Evolutionary conservation across 2,797 vertebrate species (phyloP).

Genomic region (Rachycentron canadum): DNA sequence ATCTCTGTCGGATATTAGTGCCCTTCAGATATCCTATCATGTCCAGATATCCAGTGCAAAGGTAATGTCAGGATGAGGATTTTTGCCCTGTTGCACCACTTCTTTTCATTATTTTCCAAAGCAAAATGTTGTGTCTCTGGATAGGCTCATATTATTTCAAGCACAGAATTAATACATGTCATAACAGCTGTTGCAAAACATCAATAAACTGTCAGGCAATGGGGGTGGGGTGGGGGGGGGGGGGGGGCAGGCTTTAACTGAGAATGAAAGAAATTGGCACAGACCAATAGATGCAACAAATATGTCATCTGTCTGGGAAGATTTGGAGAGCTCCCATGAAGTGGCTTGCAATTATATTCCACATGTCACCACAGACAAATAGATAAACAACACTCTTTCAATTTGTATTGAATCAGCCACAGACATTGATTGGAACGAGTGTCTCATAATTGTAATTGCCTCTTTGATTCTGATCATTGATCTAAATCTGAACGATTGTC

Average conservation of each 20-base stretch:
- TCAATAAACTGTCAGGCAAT: slow-evolving; percentile 73
- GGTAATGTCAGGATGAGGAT: slow-evolving; percentile 14
- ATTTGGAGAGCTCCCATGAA: slow-evolving; percentile 75
- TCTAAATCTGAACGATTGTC: slow-evolving; percentile 67
- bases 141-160: slow-evolving; percentile 39
- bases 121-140: slow-evolving; percentile 34
- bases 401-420: slow-evolving; percentile 72
- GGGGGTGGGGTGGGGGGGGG: slow-evolving; percentile 28
- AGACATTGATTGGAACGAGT: slow-evolving; percentile 73
- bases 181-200: slow-evolving; percentile 72
- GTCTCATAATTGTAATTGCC: slow-evolving; percentile 77
- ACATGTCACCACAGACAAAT: slow-evolving; percentile 72
- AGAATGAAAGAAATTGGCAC: slow-evolving; percentile 76
- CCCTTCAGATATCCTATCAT: slow-evolving; percentile 35
- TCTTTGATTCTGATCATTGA: slow-evolving; percentile 78
- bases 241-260: slow-evolving; percentile 52
- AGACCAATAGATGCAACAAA: slow-evolving; percentile 67
- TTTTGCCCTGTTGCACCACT: neutral
- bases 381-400: slow-evolving; percentile 74
- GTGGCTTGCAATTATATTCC: slow-evolving; percentile 73
- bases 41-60: slow-evolving; percentile 12
- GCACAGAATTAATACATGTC: slow-evolving; percentile 69
- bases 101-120: slow-evolving; percentile 50
- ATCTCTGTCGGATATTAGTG: neutral
- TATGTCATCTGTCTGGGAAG: slow-evolving; percentile 76